A percentile compares a stretch with the other conserved stretches of the same genome.
Evolutionary conservation across 2,888 invertebrate genomes (phyloP).

Genomic region (Acrobasis consociella): DNA sequence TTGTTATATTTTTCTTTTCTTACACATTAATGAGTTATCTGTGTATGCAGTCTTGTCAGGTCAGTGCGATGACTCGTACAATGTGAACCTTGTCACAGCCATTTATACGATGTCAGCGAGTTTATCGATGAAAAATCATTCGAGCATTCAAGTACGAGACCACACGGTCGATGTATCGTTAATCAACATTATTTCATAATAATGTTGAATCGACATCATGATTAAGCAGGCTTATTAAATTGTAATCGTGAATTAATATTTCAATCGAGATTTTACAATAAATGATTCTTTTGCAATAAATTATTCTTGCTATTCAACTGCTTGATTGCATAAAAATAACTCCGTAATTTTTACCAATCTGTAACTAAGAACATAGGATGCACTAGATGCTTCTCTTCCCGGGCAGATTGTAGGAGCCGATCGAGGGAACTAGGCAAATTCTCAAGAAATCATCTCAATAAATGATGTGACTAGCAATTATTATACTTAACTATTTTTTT

Average conservation of each 20-base stretch:
- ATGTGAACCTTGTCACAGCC: background rate
- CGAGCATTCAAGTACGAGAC: constrained; percentile 14
- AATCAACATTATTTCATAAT: constrained; percentile 17
- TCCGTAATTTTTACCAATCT: no score
- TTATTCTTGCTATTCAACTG: no score
- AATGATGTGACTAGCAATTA: no score
- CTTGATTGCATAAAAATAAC: no score
- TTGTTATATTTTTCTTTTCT: no score
- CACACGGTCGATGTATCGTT: constrained; percentile 13
- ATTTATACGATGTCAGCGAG: constrained; percentile 14
- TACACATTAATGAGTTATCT: background rate
- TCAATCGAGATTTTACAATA: background rate
- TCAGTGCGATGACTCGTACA: background rate
- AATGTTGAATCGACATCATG: background rate
- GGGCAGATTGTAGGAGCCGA: no score
- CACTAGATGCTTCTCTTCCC: no score
- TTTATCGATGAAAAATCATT: constrained; percentile 20
- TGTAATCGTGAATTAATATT: constrained; percentile 10
- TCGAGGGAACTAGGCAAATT: no score
- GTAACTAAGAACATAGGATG: no score
- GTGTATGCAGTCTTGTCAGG: background rate
- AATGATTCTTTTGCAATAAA: no score
- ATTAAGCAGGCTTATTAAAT: background rate
- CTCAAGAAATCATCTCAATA: no score
- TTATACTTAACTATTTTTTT: no score